Percentiles rank a stretch among this genome's conserved stretches.
Conservation (phyloP, 2,113 vertebrate species). For the Tretioscincus oriximinensis region DNA sequence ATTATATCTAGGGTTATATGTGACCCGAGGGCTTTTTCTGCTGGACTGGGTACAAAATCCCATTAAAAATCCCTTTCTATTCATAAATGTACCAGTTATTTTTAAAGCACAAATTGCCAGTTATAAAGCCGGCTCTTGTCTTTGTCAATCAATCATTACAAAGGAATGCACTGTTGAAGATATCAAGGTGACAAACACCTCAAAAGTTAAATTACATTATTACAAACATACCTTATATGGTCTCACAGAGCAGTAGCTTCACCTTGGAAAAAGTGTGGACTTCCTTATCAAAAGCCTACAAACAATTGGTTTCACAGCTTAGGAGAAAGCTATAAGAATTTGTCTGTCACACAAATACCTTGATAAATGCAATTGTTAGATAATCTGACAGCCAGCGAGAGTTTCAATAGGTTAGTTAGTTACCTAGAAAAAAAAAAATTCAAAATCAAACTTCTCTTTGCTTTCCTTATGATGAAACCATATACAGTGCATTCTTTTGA, state of each 20-base stretch:
- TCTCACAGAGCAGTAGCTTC: background rate
- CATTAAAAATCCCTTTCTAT: too few relatives aligned
- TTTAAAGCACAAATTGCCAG: too few relatives aligned
- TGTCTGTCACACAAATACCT: background rate
- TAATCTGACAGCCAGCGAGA: slow-evolving; percentile 38
- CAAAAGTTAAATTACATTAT: too few relatives aligned
- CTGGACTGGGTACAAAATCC: too few relatives aligned
- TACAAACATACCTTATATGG: background rate
- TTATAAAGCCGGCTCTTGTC: too few relatives aligned
- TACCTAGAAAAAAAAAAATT: background rate
- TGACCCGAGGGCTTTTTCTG: too few relatives aligned
- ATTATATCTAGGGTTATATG: too few relatives aligned
- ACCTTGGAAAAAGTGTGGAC: background rate
- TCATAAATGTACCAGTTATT: too few relatives aligned
- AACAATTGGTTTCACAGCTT: background rate
- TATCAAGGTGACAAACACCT: too few relatives aligned
- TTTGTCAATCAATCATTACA: too few relatives aligned
- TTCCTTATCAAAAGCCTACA: background rate
- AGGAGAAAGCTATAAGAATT: slow-evolving; percentile 15
- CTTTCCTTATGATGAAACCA: slow-evolving; percentile 32
- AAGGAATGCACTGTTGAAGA: too few relatives aligned
- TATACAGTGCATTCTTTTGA: background rate
- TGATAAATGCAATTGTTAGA: slow-evolving; percentile 15
- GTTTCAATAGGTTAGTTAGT: slow-evolving; percentile 29
- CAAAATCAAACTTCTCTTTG: slow-evolving; percentile 46